These are phyloP conservation scores for Petrophora chlorosata DNA, from an alignment of 2,888 invertebrate genomes.

Conservation along the genomic window DNA sequence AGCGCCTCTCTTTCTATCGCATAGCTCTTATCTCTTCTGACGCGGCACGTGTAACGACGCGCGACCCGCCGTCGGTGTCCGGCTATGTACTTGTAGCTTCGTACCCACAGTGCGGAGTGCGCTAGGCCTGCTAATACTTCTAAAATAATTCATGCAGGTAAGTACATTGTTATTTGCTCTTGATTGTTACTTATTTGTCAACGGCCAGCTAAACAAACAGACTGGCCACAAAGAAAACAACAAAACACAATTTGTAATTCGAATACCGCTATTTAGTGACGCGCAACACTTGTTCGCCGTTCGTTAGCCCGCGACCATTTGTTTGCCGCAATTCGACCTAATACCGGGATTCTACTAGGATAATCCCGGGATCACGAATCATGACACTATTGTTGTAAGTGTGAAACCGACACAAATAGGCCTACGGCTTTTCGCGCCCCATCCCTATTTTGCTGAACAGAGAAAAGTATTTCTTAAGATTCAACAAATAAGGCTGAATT, in stretches of 20 bases:
- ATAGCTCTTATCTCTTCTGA: too few species aligned
- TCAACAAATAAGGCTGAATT: slow-evolving; percentile 15
- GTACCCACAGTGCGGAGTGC: too few species aligned
- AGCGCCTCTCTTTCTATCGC: too few species aligned
- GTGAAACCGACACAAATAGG: slow-evolving; percentile 84
- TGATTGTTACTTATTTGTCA: slow-evolving; percentile 4
- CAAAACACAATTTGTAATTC: slow-evolving; percentile 61
- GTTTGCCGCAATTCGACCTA: slow-evolving; percentile 81
- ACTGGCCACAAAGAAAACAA: slow-evolving; percentile 39
- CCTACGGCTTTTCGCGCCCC: slow-evolving; percentile 57
- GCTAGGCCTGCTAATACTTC: too few species aligned
- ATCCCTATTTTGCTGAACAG: slow-evolving; percentile 20
- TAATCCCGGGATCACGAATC: slow-evolving; percentile 82
- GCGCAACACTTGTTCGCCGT: slow-evolving; percentile 66
- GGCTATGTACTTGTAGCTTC: too few species aligned
- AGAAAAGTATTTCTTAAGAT: slow-evolving; percentile 31
- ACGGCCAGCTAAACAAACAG: slow-evolving; percentile 11
- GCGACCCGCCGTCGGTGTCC: too few species aligned
- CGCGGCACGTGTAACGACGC: too few species aligned
- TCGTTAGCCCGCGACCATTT: slow-evolving; percentile 74
- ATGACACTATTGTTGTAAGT: slow-evolving; percentile 84
- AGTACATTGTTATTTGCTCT: too few species aligned
- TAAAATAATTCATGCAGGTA: too few species aligned
- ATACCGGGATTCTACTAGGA: slow-evolving; percentile 51
- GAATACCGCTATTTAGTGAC: slow-evolving; percentile 68